Evolutionary conservation across 2,113 vertebrate genomes (phyloP).

Genomic region (Gobio gobio): DNA sequence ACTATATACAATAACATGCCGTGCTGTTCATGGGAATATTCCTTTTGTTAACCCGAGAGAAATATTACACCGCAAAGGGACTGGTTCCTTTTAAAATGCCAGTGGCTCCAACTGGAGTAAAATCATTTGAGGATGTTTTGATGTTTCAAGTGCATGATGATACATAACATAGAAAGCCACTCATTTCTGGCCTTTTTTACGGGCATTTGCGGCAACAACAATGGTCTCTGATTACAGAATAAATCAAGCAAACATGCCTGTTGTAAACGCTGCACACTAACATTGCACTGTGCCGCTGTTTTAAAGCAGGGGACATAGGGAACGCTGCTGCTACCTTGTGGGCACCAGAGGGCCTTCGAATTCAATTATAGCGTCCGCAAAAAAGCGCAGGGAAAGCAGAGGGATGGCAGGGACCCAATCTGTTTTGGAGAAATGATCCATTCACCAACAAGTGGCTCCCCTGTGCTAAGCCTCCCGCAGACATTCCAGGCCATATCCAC

Average conservation of each 20-base stretch:
- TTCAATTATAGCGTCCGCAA: background rate
- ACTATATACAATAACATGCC: background rate
- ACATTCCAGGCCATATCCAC: constrained; percentile 41
- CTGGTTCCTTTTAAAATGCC: constrained; percentile 29
- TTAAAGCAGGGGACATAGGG: constrained; percentile 8
- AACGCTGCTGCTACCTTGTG: constrained; percentile 61
- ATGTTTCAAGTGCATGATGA: constrained; percentile 16
- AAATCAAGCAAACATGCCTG: constrained; percentile 41
- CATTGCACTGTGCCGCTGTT: background rate
- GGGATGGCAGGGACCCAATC: constrained; percentile 32
- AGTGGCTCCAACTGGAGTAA: constrained; percentile 18
- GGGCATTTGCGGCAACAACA: constrained; percentile 35
- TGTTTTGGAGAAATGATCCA: constrained; percentile 51
- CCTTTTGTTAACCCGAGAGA: constrained; percentile 1
- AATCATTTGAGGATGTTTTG: constrained; percentile 46
- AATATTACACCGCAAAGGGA: constrained; percentile 12
- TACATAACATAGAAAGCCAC: constrained; percentile 34
- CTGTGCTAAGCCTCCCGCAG: constrained; percentile 34
- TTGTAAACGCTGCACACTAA: background rate
- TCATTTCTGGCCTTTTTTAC: constrained; percentile 15
- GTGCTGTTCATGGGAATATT: constrained; percentile 5
- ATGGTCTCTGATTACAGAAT: constrained; percentile 55
- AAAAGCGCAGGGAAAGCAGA: constrained; percentile 19
- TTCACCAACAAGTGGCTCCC: constrained; percentile 42
- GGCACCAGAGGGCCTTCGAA: constrained; percentile 29